Percentiles rank a stretch among this genome's conserved stretches.
phyloP scores from a whole-genome alignment of 2,797 vertebrate species.

The Holocentrus rufus region DNA sequence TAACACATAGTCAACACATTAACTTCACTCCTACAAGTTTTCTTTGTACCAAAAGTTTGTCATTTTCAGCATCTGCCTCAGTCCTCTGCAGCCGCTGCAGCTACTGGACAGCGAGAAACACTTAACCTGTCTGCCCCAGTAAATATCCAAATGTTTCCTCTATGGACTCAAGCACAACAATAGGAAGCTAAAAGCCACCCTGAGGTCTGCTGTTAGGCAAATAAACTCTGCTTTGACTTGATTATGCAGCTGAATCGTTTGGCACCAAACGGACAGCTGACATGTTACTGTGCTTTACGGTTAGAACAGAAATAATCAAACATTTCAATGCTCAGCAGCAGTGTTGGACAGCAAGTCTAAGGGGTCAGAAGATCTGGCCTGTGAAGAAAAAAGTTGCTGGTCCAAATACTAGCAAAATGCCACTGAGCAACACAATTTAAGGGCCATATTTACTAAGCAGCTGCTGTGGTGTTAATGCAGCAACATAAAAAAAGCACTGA shows the following conservation, averaged over 20 bases:
- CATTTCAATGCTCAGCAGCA: neutral
- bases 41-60: neutral
- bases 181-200: constrained; percentile 45
- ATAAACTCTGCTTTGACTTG: constrained; percentile 26
- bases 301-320: neutral
- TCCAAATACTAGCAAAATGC: too few species aligned
- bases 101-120: constrained; percentile 55
- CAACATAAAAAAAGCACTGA: too few species aligned
- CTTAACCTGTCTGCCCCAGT: constrained; percentile 63
- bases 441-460: too few species aligned
- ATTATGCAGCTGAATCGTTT: neutral
- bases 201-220: constrained; percentile 39
- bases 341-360: too few species aligned
- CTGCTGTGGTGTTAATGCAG: too few species aligned
- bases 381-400: too few species aligned
- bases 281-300: neutral
- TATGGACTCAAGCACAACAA: constrained; percentile 50
- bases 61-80: constrained; percentile 41
- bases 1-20: too few species aligned
- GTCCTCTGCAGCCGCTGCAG: constrained; percentile 25
- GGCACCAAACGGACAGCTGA: neutral
- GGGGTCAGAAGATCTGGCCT: too few species aligned
- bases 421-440: too few species aligned
- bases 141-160: constrained; percentile 61
- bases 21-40: neutral